These are phyloP conservation scores for Anarhynchus alexandrinus DNA, from an alignment of 2,113 vertebrate genomes.

Conservation along the genomic window DNA sequence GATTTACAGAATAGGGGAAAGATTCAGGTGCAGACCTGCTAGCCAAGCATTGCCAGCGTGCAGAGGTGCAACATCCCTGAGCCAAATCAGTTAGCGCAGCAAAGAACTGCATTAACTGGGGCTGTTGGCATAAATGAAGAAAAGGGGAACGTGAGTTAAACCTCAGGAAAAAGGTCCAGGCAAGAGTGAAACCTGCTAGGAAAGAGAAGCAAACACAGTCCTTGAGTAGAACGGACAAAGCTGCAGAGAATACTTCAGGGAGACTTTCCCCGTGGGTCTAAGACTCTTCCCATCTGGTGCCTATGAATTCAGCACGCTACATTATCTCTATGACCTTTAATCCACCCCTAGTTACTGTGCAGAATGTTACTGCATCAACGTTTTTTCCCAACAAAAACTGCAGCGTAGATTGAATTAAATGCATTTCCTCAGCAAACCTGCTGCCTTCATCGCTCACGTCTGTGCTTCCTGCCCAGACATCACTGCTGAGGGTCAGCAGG, in stretches of 20 bases:
- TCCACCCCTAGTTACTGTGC: background rate
- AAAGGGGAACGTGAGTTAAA: background rate
- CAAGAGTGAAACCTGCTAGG: background rate
- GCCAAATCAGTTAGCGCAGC: too few species aligned
- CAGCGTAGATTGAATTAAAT: conserved; percentile 35
- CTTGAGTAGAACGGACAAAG: background rate
- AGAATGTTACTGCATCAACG: conserved; percentile 55
- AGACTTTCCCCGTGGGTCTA: background rate
- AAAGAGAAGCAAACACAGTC: background rate
- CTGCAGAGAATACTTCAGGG: background rate
- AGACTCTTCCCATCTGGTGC: background rate
- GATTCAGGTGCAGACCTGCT: background rate
- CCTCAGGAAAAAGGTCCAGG: background rate
- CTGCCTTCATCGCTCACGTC: background rate
- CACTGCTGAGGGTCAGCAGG: background rate
- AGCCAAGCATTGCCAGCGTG: background rate
- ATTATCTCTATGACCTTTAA: conserved; percentile 42
- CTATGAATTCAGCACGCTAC: background rate
- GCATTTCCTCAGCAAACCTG: conserved; percentile 53
- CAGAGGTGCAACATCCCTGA: background rate
- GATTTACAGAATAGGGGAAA: background rate
- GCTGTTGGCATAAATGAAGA: background rate
- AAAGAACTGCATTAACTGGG: background rate
- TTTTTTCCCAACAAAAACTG: conserved; percentile 46
- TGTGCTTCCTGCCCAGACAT: conserved; percentile 22